Conservation (phyloP, 2,888 invertebrate genomes). For the Sphaerophoria taeniata region DNA sequence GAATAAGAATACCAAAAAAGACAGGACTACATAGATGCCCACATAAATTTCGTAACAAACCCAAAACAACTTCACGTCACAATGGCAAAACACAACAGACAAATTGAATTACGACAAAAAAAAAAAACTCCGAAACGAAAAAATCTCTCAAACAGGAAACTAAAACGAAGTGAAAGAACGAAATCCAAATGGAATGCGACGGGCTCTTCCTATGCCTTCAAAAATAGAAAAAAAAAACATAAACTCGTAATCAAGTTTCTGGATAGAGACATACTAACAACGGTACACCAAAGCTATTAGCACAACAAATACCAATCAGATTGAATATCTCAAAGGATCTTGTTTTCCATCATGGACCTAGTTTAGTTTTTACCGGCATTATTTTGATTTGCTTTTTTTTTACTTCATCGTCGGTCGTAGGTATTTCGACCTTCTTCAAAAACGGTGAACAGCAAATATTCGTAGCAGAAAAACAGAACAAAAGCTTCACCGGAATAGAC, state of each 20-base stretch:
- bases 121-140: not conserved
- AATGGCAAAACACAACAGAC: conserved; percentile 18
- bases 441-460: conserved; percentile 25
- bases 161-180: conserved; percentile 23
- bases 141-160: not conserved
- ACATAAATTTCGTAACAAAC: conserved; percentile 14
- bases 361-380: conserved; percentile 1
- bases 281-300: conserved; percentile 62
- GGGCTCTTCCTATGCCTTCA: not conserved
- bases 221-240: conserved; percentile 20
- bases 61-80: not conserved
- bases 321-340: conserved; percentile 67
- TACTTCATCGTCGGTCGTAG: not conserved
- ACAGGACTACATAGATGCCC: not conserved
- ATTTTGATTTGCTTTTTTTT: conserved; percentile 1
- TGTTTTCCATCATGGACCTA: conserved; percentile 33
- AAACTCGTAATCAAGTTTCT: conserved; percentile 62
- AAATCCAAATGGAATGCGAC: conserved; percentile 33
- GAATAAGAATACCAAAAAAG: too few species aligned
- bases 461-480: conserved; percentile 17
- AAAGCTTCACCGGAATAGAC: conserved; percentile 39
- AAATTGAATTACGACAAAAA: conserved; percentile 53
- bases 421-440: not conserved
- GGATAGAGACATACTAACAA: not conserved
- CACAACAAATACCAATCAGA: conserved; percentile 74